These are phyloP conservation scores for Chamaedrilus cognettii DNA, from an alignment of 2,888 invertebrate genomes.

Conservation along the genomic window DNA sequence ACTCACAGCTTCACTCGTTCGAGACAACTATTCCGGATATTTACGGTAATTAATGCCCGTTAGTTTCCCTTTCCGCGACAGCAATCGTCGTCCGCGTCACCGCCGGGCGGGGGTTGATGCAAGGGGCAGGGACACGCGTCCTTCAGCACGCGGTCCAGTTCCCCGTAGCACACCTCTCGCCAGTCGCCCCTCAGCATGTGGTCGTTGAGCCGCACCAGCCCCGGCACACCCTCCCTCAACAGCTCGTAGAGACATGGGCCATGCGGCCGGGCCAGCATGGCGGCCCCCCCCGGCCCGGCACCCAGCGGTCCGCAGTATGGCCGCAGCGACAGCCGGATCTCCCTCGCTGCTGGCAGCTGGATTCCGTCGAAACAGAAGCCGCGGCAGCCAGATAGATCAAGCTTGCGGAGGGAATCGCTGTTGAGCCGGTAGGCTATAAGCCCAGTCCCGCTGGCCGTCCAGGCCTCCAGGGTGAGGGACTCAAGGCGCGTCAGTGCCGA, in stretches of 20 bases:
- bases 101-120: too few relatives aligned
- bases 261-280: constrained; percentile 34
- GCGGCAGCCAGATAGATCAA: constrained; percentile 55
- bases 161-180: constrained; percentile 39
- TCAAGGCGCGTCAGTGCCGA: constrained; percentile 42
- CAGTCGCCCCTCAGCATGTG: constrained; percentile 46
- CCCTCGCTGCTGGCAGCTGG: constrained; percentile 44
- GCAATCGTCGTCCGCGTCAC: too few relatives aligned
- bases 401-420: constrained; percentile 47
- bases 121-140: constrained; percentile 50
- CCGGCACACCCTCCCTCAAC: constrained; percentile 47
- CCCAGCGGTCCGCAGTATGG: constrained; percentile 51
- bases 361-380: constrained; percentile 51
- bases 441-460: constrained; percentile 52
- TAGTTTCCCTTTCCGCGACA: too few relatives aligned
- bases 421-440: constrained; percentile 46
- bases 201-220: constrained; percentile 49
- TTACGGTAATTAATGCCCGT: too few relatives aligned
- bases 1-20: too few relatives aligned
- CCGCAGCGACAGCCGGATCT: constrained; percentile 46
- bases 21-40: too few relatives aligned
- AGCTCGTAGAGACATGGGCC: constrained; percentile 52
- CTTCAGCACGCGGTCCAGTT: constrained; percentile 48
- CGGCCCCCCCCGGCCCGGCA: too few relatives aligned
- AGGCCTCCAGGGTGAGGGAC: constrained; percentile 51